A percentile compares a stretch with the other conserved stretches of the same genome.
phyloP scores from a whole-genome alignment of 2,888 invertebrate genomes.

The Dysmachus trigonus region DNA sequence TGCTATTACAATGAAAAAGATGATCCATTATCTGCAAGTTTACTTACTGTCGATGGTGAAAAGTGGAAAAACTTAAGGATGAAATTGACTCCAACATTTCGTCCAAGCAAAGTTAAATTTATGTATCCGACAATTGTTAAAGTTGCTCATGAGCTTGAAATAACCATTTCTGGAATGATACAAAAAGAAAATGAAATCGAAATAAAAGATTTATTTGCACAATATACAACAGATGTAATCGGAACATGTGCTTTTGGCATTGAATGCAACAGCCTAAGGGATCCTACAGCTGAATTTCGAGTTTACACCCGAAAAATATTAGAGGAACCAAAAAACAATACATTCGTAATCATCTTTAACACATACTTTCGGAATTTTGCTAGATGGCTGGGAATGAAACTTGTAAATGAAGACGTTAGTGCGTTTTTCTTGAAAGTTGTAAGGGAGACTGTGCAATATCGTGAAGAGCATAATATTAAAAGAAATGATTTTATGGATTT shows the following conservation, averaged over 20 bases:
- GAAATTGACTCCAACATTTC: constrained; percentile 56
- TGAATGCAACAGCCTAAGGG: constrained; percentile 63
- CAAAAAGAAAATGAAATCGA: constrained; percentile 57
- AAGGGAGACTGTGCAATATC: constrained; percentile 42
- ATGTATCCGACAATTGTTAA: constrained; percentile 55
- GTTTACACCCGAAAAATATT: constrained; percentile 55
- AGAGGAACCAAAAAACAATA: constrained; percentile 46
- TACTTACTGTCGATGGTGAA: constrained; percentile 62
- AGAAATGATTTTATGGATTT: constrained; percentile 49
- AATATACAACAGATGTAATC: constrained; percentile 67
- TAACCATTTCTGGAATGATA: constrained; percentile 49
- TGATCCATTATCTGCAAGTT: constrained; percentile 63
- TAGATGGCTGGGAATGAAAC: constrained; percentile 43
- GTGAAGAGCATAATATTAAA: constrained; percentile 43
- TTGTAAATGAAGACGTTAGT: constrained; percentile 5
- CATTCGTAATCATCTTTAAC: constrained; percentile 51
- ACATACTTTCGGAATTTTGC: constrained; percentile 55
- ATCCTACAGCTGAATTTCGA: constrained; percentile 62
- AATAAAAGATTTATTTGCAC: constrained; percentile 62
- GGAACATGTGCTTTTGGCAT: constrained; percentile 66
- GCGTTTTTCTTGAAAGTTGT: constrained; percentile 45
- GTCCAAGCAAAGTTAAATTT: constrained; percentile 55
- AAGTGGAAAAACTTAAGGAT: constrained; percentile 61
- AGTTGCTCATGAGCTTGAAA: constrained; percentile 52
- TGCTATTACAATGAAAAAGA: constrained; percentile 57